Conservation (phyloP, 2,888 invertebrate genomes). For the Diarsia rubi region DNA sequence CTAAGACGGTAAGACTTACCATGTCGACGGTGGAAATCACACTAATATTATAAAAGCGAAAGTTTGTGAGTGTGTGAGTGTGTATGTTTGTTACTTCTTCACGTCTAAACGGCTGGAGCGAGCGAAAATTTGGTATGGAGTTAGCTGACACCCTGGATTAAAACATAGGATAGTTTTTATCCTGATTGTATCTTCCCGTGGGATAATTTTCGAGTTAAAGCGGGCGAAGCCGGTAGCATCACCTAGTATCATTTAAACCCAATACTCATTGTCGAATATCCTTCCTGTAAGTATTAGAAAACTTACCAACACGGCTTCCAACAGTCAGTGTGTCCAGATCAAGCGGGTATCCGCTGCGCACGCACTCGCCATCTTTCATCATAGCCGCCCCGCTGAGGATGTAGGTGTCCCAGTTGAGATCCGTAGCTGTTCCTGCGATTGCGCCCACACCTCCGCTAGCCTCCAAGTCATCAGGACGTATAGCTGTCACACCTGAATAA, state of each 20-base stretch:
- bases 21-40: not conserved
- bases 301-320: conserved; percentile 94
- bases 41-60: no score
- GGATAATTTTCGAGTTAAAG: no score
- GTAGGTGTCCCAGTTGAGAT: conserved; percentile 97
- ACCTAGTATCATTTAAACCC: not conserved
- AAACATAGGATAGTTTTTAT: no score
- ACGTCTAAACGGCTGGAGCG: no score
- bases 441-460: conserved; percentile 79
- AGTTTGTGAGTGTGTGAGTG: no score
- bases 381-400: conserved; percentile 97
- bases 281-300: not conserved
- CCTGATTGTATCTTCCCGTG: no score
- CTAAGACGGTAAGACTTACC: not conserved
- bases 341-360: conserved; percentile 95
- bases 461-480: conserved; percentile 97
- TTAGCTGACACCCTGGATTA: no score
- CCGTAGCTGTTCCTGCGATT: conserved; percentile 96
- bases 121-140: no score
- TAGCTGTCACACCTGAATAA: conserved; percentile 94
- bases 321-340: conserved; percentile 96
- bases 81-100: no score
- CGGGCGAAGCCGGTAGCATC: no score
- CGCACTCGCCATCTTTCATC: conserved; percentile 97
- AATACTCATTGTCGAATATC: not conserved